Base-by-base conservation (phyloP, 2,888 invertebrate genomes). In the Schrankia costaestrigalis region DNA sequence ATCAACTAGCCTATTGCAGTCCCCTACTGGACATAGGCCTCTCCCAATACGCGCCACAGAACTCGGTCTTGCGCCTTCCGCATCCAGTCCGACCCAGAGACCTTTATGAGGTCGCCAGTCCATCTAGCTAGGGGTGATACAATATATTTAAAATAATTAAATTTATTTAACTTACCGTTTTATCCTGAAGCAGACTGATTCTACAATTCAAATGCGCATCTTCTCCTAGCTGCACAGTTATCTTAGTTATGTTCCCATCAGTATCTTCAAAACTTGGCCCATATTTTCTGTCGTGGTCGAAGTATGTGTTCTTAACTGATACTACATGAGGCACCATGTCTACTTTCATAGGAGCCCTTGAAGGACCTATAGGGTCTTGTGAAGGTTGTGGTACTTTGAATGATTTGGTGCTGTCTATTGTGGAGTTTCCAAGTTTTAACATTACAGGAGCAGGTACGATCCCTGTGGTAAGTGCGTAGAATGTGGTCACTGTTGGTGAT, bases 161-260 rank as follows among this genome's bases (percentile, higher is more conserved):
- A 11, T 3, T 8, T 3, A 3, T 7, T 1, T 8, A 3, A 63
- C 92, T 90, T 65, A 93, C 93, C 79, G 93, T 93, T 84, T 93
- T 93, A 78, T 93, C 93, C 70, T 93, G 92, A 28, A 93, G 87
- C 46, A 93, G 81, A 56, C 92, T 93, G 69, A 93, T 93, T 69
- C 91, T 90, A 75, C 94, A 94, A 74, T 94, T 93, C 49, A 94
- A 80, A 65, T 91, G 90, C 25, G 93, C 92, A 40, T 91, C 92
- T 45, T 91, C 93, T 1, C 93, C 93, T 34, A 93, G 88, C 61
- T 93, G 93, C 12, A 93, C 93, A 1, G 93, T 94, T 34, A 93
- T 90, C 65, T 92, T 93, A 26, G 91, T 90, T 10, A 91, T 80
- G 56, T 92, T 91, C 13, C 91, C 92, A 52, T 87, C 80, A 0